Base-by-base conservation (phyloP, 37 sponge, comb jelly and placozoan species). In the Bolinopsis microptera region DNA sequence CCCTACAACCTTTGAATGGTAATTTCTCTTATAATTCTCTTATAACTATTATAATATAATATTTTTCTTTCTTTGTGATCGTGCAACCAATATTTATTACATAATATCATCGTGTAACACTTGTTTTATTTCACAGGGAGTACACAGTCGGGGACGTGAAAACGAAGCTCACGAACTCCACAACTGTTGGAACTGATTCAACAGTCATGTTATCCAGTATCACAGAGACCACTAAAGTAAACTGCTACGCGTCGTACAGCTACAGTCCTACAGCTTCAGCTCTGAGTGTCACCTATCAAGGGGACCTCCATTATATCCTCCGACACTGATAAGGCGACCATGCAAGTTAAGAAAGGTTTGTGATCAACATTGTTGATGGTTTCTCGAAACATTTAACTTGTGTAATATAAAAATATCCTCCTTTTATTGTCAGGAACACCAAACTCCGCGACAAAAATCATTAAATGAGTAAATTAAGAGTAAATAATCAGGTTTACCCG, bases 231-330 rank as follows among this genome's bases (percentile, higher is more conserved):
- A 39, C 61, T 1, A 21, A 21, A 2, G 61, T 86, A 9, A 38
- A 86, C n/a, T 86, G 90, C 24, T 86, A 35, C 13, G 90, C 90
- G 0, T 2, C 39, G 61, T 86, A 86, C 36, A 48, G 18, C 26
- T 86, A 41, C 48, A n/a, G 3, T 39, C 23, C 35, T 27, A 86
- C 34, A 16, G 90, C 27, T 39, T 24, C 13, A 48, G 13, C 61
- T 48, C 61, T 18, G 61, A 48, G n/a, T n/a, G n/a, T n/a, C n/a
- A n/a, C n/a, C n/a, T n/a, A n/a, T 86, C 2, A n/a, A 9, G 16
- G 27, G 32, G 3, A 24, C 32, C 0, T 40, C 36, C 34, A 5
- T 38, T n/a, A 13, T 86, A 0, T 25, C n/a, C 9, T 39, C 61
- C 24, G 75, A 86, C 0, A 38, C 90, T 9, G 39, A 37, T 48